Percentiles rank a stretch among this genome's conserved stretches.
These are phyloP conservation scores for Ichneumon xanthorius DNA, from an alignment of 2,888 invertebrate genomes.

Conservation along the genomic window DNA sequence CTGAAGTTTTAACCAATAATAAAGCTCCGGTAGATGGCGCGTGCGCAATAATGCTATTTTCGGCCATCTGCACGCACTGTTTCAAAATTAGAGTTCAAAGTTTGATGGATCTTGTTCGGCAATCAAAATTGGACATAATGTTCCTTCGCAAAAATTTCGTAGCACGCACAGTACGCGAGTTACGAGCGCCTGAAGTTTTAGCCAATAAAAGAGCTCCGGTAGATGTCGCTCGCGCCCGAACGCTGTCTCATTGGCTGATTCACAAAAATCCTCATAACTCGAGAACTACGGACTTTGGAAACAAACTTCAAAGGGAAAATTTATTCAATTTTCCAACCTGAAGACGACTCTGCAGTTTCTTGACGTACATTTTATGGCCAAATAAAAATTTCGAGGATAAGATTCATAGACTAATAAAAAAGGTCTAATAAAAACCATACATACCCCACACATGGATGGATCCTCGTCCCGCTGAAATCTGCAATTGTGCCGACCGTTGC, in stretches of 20 bases:
- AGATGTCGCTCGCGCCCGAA: neutral
- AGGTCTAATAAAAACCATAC: slow-evolving; percentile 63
- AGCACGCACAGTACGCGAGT: neutral
- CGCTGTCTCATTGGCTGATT: neutral
- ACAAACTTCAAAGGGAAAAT: neutral
- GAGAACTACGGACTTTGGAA: neutral
- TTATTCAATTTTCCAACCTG: neutral
- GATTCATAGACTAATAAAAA: neutral
- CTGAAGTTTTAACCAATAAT: no score
- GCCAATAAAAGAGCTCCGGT: neutral
- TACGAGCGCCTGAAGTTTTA: neutral
- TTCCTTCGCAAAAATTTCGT: neutral
- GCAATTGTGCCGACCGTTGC: slow-evolving; percentile 92
- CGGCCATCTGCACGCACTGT: no score
- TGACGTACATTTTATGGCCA: neutral
- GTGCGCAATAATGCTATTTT: no score
- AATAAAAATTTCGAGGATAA: neutral
- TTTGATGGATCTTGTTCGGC: no score
- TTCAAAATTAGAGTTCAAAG: no score
- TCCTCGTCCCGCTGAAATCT: slow-evolving; percentile 93
- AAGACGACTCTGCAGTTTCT: neutral
- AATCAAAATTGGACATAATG: no score
- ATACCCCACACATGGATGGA: slow-evolving; percentile 85
- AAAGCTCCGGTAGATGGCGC: no score
- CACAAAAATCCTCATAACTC: neutral